Base-by-base conservation (phyloP, 2,888 invertebrate genomes). In the Spialia ferax region DNA sequence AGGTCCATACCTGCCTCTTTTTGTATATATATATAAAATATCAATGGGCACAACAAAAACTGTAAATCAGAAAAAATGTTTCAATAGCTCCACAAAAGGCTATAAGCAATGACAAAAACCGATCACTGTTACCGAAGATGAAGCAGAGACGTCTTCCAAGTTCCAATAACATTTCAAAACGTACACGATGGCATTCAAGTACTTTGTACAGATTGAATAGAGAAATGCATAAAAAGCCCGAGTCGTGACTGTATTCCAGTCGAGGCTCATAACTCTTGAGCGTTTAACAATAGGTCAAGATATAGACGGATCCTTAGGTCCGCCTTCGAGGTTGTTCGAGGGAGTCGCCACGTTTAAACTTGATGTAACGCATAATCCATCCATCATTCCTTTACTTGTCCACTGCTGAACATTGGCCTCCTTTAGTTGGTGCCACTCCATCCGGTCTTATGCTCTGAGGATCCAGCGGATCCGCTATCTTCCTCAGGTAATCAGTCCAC, bases 231-330 rank as follows among this genome's bases (percentile, higher is more conserved):
- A 66, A 66, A 66, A 66, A 66, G 66, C 59, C 13, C 1, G 5
- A 65, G 52, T 66, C 66, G 66, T 66, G 66, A 66, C 66, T 66
- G 59, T 38, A 45, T 60, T 66, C 42, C 26, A 38, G 32, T 42
- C 52, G 42, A 38, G 23, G 20, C 54, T n/a, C 54, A 66, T 66
- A 52, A 66, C 66, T 60, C 66, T 60, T 52, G 11, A 52, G 18
- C 59, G 66, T 52, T 29, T 54, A 52, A 66, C 65, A 66, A 66
- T 66, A 66, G 59, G 65, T 66, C 65, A 66, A 66, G 65, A 66
- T 66, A 52, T 42, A 66, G 65, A 60, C 59, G 48, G 42, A 54
- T 66, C 59, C 20, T 38, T 38, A 54, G 11, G 52, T 52, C n/a
- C 52, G n/a, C 45, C 23, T 23, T 22, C 20, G 35, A 29, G 57